phyloP scores from a whole-genome alignment of 2,888 invertebrate genomes.

The Aethes cnicana region DNA sequence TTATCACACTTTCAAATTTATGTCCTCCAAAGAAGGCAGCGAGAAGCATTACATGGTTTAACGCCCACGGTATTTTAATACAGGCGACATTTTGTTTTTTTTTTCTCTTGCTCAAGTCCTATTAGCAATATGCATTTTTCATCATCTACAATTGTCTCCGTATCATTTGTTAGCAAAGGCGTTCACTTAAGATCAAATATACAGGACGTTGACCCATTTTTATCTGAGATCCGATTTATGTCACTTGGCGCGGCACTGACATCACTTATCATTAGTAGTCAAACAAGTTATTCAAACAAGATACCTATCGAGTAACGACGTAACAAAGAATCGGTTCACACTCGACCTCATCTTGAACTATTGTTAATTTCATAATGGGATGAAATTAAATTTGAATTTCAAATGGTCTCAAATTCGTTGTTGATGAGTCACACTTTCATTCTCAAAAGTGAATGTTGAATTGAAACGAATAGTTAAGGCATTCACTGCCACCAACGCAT shows the following conservation, averaged over 20 bases:
- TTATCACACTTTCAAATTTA: slow-evolving; percentile 21
- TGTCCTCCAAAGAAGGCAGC: slow-evolving; percentile 11
- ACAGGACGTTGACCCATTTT: slow-evolving; percentile 66
- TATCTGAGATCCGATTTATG: slow-evolving; percentile 56
- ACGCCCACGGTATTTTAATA: slow-evolving; percentile 14
- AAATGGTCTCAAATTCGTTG: slow-evolving; percentile 41
- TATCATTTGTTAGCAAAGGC: slow-evolving; percentile 57
- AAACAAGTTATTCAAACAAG: slow-evolving; percentile 32
- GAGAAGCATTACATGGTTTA: slow-evolving; percentile 1
- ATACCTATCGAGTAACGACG: slow-evolving; percentile 8
- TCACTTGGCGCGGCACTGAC: slow-evolving; percentile 40
- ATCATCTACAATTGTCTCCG: slow-evolving; percentile 48
- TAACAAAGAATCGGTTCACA: slow-evolving; percentile 21
- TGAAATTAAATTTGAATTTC: slow-evolving; percentile 42
- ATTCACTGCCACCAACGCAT: too few relatives aligned
- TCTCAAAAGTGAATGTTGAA: slow-evolving; percentile 36
- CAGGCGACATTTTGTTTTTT: slow-evolving; percentile 3
- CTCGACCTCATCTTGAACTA: slow-evolving; percentile 16
- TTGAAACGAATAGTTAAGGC: slow-evolving; percentile 22
- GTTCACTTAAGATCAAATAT: slow-evolving; percentile 58
- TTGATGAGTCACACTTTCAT: slow-evolving; percentile 48
- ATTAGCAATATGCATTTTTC: slow-evolving; percentile 22
- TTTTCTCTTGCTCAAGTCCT: not conserved
- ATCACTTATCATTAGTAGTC: slow-evolving; percentile 45
- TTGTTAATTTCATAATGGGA: slow-evolving; percentile 30